Conservation (phyloP, 2,888 invertebrate species). For the Spilarctia lutea region DNA sequence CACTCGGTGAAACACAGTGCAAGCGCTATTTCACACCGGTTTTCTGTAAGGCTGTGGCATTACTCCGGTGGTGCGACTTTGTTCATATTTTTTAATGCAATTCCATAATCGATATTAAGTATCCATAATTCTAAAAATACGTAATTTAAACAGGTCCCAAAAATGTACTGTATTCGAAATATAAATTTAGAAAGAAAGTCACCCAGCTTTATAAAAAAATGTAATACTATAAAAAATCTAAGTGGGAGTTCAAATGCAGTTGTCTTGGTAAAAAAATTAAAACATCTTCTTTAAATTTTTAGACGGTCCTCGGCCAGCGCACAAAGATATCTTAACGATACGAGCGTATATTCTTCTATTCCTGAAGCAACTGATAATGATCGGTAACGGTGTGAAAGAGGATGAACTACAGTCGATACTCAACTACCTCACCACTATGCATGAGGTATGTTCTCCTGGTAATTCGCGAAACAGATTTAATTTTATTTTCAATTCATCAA, state of each 20-base stretch:
- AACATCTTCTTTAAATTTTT: slow-evolving; percentile 56
- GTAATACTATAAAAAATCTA: not conserved
- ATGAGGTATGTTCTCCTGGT: slow-evolving; percentile 90
- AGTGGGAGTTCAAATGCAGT: not conserved
- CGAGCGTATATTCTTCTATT: slow-evolving; percentile 98
- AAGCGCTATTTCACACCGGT: no score
- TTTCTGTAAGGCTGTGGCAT: no score
- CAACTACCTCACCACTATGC: slow-evolving; percentile 98
- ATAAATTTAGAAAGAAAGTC: not conserved
- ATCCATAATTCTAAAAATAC: no score
- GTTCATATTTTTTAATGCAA: no score
- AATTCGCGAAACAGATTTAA: slow-evolving; percentile 11
- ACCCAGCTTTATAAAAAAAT: not conserved
- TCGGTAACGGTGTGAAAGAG: slow-evolving; percentile 98
- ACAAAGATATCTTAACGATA: slow-evolving; percentile 97
- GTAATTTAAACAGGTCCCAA: not conserved
- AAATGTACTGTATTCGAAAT: not conserved
- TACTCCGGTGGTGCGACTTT: no score
- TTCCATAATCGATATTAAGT: no score
- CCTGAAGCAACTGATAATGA: slow-evolving; percentile 98
- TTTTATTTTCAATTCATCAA: not conserved
- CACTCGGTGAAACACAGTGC: no score
- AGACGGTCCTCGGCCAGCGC: slow-evolving; percentile 98
- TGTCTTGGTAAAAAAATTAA: not conserved
- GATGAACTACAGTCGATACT: slow-evolving; percentile 99